Conservation (phyloP, 2,888 invertebrate species). For the Andricus quercusramuli region DNA sequence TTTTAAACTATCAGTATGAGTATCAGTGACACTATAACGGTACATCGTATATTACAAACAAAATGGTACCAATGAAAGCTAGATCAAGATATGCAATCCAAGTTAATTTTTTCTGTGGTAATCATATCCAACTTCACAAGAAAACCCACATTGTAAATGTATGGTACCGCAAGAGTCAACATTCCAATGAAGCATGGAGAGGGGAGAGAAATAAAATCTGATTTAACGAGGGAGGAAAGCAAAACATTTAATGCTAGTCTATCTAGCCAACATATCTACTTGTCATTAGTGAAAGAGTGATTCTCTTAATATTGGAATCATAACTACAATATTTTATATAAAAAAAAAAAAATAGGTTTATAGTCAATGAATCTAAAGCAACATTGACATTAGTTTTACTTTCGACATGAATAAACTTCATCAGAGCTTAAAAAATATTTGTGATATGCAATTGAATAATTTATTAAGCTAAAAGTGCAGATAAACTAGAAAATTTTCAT, state of each 20-base stretch:
- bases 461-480: too few relatives aligned
- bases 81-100: constrained; percentile 35
- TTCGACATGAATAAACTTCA: too few relatives aligned
- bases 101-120: constrained; percentile 27
- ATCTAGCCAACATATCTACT: background rate
- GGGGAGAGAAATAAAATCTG: background rate
- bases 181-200: constrained; percentile 15
- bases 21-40: constrained; percentile 34
- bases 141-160: constrained; percentile 36
- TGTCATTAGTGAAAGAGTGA: background rate
- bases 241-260: constrained; percentile 21
- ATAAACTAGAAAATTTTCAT: too few relatives aligned
- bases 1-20: constrained; percentile 4
- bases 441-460: too few relatives aligned
- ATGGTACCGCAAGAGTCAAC: constrained; percentile 32
- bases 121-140: constrained; percentile 25
- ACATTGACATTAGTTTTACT: too few relatives aligned
- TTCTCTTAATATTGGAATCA: background rate
- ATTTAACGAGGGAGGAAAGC: background rate
- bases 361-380: background rate
- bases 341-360: background rate
- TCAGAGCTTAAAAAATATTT: too few relatives aligned
- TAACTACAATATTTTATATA: background rate
- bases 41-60: constrained; percentile 10
- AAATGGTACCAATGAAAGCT: constrained; percentile 37